phyloP scores from a whole-genome alignment of 2,888 invertebrate species.

The Coecobrya sp. region DNA sequence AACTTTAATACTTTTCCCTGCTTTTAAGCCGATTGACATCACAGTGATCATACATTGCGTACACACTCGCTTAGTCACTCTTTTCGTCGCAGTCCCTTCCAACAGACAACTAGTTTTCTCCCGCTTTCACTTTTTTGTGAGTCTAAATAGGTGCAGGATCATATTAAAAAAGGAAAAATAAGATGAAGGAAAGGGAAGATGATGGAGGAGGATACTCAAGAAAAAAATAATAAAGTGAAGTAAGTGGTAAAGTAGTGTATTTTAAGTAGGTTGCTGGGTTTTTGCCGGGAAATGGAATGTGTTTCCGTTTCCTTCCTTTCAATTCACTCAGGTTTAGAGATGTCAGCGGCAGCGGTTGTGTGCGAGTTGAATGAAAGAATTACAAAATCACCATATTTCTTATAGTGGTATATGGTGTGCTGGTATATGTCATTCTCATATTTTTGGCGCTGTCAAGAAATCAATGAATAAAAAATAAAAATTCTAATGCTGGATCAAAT shows the following conservation, averaged over 20 bases:
- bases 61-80: not conserved
- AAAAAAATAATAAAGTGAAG: not conserved
- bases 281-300: not conserved
- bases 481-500: not conserved
- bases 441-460: constrained; percentile 38
- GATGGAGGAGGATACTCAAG: not conserved
- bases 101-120: not conserved
- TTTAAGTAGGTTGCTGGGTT: not conserved
- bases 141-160: not conserved
- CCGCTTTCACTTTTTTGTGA: not conserved
- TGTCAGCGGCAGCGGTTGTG: not conserved
- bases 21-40: constrained; percentile 22
- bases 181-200: not conserved
- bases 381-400: not conserved
- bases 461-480: constrained; percentile 53
- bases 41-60: not conserved
- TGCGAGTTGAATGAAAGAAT: not conserved
- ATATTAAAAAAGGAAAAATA: not conserved
- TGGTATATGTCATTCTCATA: not conserved
- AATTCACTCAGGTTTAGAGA: not conserved
- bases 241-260: not conserved
- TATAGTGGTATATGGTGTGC: not conserved
- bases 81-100: not conserved
- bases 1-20: constrained; percentile 18
- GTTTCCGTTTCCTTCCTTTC: not conserved